Evolutionary conservation across 2,888 invertebrate species (phyloP), one percentile per base, ranked within the genome.

Genomic region (Eurytoma adleriae): DNA sequence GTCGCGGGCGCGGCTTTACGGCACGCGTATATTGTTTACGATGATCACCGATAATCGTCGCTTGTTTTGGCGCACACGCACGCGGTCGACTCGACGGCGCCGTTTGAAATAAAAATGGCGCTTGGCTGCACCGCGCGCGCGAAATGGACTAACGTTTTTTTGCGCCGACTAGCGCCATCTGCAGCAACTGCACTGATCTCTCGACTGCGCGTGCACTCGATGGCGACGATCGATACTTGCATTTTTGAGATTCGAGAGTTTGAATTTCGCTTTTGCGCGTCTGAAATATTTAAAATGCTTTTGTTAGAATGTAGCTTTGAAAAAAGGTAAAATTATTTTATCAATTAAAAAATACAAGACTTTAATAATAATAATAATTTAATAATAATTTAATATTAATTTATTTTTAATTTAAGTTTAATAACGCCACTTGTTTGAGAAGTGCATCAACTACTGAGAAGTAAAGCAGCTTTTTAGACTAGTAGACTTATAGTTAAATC

Each of bases 31-130:
- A n/a, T 48, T 40, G 40, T 40, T 40, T 40, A 64, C 7, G 16
- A 3, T 20, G 27, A n/a, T 12, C 13, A 48, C n/a, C 12, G n/a
- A 13, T 2, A 48, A 10, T 12, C 2, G 18, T 48, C 48, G n/a
- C 18, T 40, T 50, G 20, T 67, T 67, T 50, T 10, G 24, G n/a
- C 59, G 50, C 48, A 18, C 16, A 24, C 48, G 64, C 14, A 48
- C 40, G 18, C 14, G 40, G 62, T 7, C 54, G 64, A 54, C 30
- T 50, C 18, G 18, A 14, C 59, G 68, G 61, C 59, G 75, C 75
- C 59, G 68, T 52, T 75, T 75, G 27, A 68, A 75, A 75, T 61
- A 56, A 75, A 75, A 61, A 75, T 75, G 75, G 75, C 50, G 52
- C 18, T 0, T 18, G 12, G 3, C 5, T n/a, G 30, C 10, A 24